Percentiles rank a stretch among this genome's conserved stretches.
phyloP scores from a whole-genome alignment of 2,797 vertebrate genomes.

The Macrochelys suwanniensis region DNA sequence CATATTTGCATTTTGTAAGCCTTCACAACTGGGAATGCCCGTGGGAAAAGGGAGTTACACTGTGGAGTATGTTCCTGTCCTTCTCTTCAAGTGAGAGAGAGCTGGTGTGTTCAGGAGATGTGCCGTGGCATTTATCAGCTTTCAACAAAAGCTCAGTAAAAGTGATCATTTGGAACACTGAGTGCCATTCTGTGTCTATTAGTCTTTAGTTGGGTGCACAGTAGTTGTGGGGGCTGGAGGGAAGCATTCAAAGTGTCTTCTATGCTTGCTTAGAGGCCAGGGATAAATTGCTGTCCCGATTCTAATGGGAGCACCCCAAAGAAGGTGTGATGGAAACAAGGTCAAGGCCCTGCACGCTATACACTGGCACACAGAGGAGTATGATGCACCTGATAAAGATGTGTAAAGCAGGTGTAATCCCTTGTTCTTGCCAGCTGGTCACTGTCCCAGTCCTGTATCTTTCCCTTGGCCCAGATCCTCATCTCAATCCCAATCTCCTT shows the following conservation, averaged over 20 bases:
- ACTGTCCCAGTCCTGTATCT: neutral
- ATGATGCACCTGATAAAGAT: neutral
- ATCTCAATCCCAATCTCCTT: neutral
- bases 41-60: neutral
- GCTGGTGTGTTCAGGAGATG: neutral
- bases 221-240: neutral
- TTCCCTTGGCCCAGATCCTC: neutral
- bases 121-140: neutral
- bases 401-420: neutral
- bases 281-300: neutral
- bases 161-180: neutral
- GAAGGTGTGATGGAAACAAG: neutral
- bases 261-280: neutral
- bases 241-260: neutral
- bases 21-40: conserved; percentile 26
- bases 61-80: neutral
- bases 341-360: neutral
- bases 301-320: neutral
- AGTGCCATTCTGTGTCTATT: neutral
- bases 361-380: neutral
- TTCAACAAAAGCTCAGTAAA: neutral
- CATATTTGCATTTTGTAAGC: conserved; percentile 26
- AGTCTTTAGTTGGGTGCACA: neutral
- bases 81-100: neutral
- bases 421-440: neutral